Evolutionary conservation across 2,797 vertebrate species (phyloP), one percentile per base, ranked within the genome.

Genomic region (Antennarius maculatus): DNA sequence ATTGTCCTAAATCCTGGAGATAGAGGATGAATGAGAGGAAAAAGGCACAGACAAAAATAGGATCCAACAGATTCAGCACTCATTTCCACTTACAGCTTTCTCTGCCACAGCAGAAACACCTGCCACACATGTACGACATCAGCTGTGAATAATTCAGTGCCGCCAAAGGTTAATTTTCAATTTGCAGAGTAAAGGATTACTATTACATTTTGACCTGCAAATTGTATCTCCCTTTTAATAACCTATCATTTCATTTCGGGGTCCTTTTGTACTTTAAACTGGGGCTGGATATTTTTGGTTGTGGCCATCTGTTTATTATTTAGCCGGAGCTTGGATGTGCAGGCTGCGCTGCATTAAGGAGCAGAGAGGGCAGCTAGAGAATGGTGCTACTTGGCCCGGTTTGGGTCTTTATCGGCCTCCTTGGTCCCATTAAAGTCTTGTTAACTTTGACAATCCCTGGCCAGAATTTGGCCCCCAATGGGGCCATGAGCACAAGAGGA

Each of bases 271-370:
- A 92, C 90, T 91, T 79, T 89, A 89, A 90, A 85, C 88, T 70
- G 63, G 76, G 85, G 75, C 71, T 69, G 88, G 93, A 94, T 94
- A 88, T 93, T 94, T 94, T 92, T 93, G 93, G 91, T 89, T 87
- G 91, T 87, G 92, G 89, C 90, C 93, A 95, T 94, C 92, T 95
- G 91, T 94, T 95, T 94, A 95, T 92, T 94, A 93, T 93, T 95
- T 92, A 86, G 86, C 89, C 82, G 87, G 87, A 86, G 91, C 92
- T 89, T 90, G 91, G 86, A 77, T 94, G 93, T 89, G 92, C 90
- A 91, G 86, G 73, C 88, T 86, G 86, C 10, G 87, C 81, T 84
- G 76, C 91, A 92, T 93, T 91, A 90, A 89, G 83, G 80, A 82
- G 76, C 4, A 34, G 50, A 69, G 65, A 70, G 64, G 69, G 74